Conservation (phyloP, 2,797 vertebrate genomes). For the Bradypodion pumilum region DNA sequence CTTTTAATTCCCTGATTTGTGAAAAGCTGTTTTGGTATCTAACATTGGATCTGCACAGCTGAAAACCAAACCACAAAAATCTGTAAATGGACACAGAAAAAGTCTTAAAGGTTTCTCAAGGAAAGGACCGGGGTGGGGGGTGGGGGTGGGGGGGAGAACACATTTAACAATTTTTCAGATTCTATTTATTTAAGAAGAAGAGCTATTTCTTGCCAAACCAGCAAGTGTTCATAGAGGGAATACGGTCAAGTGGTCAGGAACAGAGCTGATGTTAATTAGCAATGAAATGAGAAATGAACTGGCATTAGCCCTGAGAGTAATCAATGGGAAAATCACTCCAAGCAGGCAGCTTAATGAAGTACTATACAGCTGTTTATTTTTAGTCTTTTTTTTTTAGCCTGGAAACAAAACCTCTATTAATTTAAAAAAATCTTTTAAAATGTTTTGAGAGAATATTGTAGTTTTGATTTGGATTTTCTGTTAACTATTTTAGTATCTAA, state of each 20-base stretch:
- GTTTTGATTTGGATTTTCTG: slow-evolving; percentile 43
- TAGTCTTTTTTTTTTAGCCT: slow-evolving; percentile 78
- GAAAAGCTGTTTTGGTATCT: background rate
- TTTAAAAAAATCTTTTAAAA: slow-evolving; percentile 59
- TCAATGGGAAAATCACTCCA: slow-evolving; percentile 97
- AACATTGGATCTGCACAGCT: background rate
- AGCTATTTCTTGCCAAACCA: slow-evolving; percentile 71
- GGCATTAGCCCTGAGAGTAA: slow-evolving; percentile 94
- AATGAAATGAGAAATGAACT: slow-evolving; percentile 89
- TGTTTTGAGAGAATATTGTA: slow-evolving; percentile 45
- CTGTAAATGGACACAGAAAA: slow-evolving; percentile 30
- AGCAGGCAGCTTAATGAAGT: slow-evolving; percentile 85
- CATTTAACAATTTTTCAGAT: slow-evolving; percentile 37
- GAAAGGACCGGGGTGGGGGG: background rate
- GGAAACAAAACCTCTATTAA: slow-evolving; percentile 73
- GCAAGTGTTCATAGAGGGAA: slow-evolving; percentile 76
- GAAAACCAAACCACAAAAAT: background rate
- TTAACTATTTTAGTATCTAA: slow-evolving; percentile 46
- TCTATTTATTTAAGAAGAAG: slow-evolving; percentile 45
- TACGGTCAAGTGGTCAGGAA: slow-evolving; percentile 86
- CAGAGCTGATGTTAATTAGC: slow-evolving; percentile 91
- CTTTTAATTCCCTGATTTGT: background rate
- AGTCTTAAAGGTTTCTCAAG: slow-evolving; percentile 59
- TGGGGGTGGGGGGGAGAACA: slow-evolving; percentile 32
- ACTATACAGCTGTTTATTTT: slow-evolving; percentile 88